A percentile compares a stretch with the other conserved stretches of the same genome.
These are phyloP conservation scores for Caenorhabditis imperialis DNA, from an alignment of 2,888 invertebrate species.

Conservation along the genomic window DNA sequence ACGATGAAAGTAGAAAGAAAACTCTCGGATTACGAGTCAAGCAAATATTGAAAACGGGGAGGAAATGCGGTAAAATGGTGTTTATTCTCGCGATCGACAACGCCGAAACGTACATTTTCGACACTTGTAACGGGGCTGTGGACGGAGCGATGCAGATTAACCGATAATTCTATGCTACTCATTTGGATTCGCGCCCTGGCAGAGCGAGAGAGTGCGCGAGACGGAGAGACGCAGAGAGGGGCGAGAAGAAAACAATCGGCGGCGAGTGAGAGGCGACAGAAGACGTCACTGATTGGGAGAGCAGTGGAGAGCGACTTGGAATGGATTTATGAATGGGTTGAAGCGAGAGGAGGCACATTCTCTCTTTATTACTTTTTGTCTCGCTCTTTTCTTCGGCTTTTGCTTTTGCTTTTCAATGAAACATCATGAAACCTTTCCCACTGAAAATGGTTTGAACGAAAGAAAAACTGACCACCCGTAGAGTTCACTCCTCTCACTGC, in stretches of 20 bases:
- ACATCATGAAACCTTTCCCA: too few species aligned
- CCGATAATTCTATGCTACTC: slow-evolving; percentile 43
- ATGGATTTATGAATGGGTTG: slow-evolving; percentile 1
- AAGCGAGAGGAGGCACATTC: too few species aligned
- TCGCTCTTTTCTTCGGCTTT: too few species aligned
- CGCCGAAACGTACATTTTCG: slow-evolving; percentile 13
- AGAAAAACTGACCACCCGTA: too few species aligned
- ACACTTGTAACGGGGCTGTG: slow-evolving; percentile 1
- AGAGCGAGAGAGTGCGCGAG: slow-evolving; percentile 6
- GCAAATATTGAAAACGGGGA: slow-evolving; percentile 17
- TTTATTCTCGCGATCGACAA: slow-evolving; percentile 4
- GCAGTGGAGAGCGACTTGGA: background rate
- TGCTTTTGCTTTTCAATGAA: too few species aligned
- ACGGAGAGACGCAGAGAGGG: slow-evolving; percentile 24
- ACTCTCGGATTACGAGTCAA: slow-evolving; percentile 24
- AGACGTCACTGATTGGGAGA: slow-evolving; percentile 11
- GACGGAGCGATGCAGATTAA: slow-evolving; percentile 30
- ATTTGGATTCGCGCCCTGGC: slow-evolving; percentile 15
- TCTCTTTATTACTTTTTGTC: too few species aligned
- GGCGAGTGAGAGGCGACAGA: background rate
- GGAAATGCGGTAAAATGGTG: slow-evolving; percentile 17
- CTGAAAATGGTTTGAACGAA: too few species aligned
- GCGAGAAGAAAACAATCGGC: slow-evolving; percentile 2
- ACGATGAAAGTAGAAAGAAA: background rate
- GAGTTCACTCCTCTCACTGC: too few species aligned